Evolutionary conservation across 2,797 vertebrate genomes (phyloP).

Genomic region (Poeciliopsis paucimaculata): DNA sequence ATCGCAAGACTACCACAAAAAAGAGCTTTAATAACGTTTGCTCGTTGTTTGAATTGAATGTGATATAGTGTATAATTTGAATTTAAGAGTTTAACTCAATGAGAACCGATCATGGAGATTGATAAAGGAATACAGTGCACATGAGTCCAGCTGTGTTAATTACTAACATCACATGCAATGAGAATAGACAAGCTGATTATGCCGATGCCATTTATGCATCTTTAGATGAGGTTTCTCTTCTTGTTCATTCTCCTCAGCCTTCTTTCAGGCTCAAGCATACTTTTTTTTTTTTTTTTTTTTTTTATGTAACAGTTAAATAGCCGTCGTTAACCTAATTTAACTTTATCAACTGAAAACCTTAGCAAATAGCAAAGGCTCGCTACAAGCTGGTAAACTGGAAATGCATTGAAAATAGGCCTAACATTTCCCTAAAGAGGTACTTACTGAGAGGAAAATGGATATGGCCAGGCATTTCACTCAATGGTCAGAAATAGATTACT

Average conservation of each 20-base stretch:
- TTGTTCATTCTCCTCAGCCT: background rate
- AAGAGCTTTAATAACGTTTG: too few relatives aligned
- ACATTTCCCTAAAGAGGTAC: background rate
- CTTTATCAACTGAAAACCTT: conserved; percentile 2
- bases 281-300: too few relatives aligned
- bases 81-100: too few relatives aligned
- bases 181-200: background rate
- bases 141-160: background rate
- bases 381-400: conserved; percentile 4
- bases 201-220: background rate
- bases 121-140: too few relatives aligned
- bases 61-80: too few relatives aligned
- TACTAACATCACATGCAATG: background rate
- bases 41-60: too few relatives aligned
- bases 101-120: too few relatives aligned
- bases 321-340: background rate
- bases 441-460: background rate
- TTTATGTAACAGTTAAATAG: background rate
- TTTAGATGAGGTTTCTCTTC: background rate
- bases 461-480: background rate
- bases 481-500: conserved; percentile 4
- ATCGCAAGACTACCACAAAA: too few relatives aligned
- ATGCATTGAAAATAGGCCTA: background rate
- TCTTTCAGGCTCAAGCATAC: background rate
- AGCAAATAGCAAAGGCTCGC: background rate